A percentile compares a stretch with the other conserved stretches of the same genome.
Conservation (phyloP, 2,113 vertebrate genomes). For the Podarcis cretensis region DNA sequence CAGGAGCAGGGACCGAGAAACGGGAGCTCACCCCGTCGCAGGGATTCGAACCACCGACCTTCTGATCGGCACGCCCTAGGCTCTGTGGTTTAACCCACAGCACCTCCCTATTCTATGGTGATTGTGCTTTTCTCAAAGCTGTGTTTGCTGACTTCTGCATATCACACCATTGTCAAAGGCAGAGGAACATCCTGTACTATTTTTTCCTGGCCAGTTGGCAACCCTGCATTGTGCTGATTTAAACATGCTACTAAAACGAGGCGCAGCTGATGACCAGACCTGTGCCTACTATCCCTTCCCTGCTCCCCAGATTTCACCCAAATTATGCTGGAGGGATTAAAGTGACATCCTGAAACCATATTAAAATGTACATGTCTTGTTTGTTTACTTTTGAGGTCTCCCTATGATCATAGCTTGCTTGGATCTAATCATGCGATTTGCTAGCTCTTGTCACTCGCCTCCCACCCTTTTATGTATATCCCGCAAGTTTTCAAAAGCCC, state of each 20-base stretch:
- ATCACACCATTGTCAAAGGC: not conserved
- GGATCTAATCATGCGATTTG: constrained; percentile 41
- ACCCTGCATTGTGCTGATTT: constrained; percentile 27
- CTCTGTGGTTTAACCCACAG: no score
- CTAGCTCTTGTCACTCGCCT: constrained; percentile 40
- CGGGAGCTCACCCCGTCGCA: no score
- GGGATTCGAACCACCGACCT: no score
- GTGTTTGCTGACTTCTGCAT: not conserved
- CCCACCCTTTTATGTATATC: constrained; percentile 40
- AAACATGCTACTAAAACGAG: constrained; percentile 20
- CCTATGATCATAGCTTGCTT: constrained; percentile 18
- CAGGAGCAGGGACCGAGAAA: no score
- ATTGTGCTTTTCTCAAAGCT: not conserved
- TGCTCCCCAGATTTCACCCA: constrained; percentile 10
- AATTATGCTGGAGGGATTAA: constrained; percentile 4
- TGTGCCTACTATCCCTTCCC: not conserved
- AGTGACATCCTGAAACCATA: constrained; percentile 17
- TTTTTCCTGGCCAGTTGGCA: not conserved
- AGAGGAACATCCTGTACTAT: not conserved
- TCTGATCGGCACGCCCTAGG: no score
- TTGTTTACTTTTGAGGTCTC: constrained; percentile 31
- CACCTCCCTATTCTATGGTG: no score
- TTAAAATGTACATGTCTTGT: constrained; percentile 38
- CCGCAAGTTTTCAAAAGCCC: constrained; percentile 69
- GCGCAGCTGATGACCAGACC: not conserved